Evolutionary conservation across 1,140 invertebrate species (phyloP).

Genomic region (Choristoneura fumiferana): DNA sequence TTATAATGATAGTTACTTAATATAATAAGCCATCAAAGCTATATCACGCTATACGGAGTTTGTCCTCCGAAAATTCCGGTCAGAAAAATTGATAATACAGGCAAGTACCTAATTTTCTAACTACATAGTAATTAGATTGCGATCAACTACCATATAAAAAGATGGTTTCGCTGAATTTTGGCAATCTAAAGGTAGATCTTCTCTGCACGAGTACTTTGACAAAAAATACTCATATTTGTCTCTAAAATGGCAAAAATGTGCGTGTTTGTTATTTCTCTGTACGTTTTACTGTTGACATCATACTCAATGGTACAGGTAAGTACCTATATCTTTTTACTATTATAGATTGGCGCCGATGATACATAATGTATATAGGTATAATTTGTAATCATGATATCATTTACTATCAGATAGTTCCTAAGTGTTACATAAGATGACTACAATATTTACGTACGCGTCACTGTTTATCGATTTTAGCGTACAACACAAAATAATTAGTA

Average conservation of each 20-base stretch:
- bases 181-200: neutral
- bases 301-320: conserved; percentile 29
- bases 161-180: neutral
- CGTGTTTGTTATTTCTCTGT: conserved; percentile 25
- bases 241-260: conserved; percentile 28
- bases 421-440: too few species aligned
- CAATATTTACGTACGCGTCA: too few species aligned
- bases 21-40: too few species aligned
- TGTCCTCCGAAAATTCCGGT: neutral
- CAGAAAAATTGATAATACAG: conserved; percentile 6
- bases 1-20: too few species aligned
- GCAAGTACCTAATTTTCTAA: neutral
- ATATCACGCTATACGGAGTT: neutral
- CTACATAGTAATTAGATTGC: neutral
- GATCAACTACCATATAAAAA: conserved; percentile 4
- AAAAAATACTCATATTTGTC: neutral
- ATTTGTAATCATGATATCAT: too few species aligned
- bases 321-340: neutral
- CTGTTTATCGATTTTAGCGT: too few species aligned
- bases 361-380: too few species aligned
- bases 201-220: neutral
- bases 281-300: conserved; percentile 25
- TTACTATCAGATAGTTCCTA: too few species aligned
- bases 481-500: too few species aligned
- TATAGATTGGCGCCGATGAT: too few species aligned